Percentiles rank a stretch among this genome's conserved stretches.
phyloP scores from a whole-genome alignment of 1,140 invertebrate genomes.

The Triops longicaudatus region DNA sequence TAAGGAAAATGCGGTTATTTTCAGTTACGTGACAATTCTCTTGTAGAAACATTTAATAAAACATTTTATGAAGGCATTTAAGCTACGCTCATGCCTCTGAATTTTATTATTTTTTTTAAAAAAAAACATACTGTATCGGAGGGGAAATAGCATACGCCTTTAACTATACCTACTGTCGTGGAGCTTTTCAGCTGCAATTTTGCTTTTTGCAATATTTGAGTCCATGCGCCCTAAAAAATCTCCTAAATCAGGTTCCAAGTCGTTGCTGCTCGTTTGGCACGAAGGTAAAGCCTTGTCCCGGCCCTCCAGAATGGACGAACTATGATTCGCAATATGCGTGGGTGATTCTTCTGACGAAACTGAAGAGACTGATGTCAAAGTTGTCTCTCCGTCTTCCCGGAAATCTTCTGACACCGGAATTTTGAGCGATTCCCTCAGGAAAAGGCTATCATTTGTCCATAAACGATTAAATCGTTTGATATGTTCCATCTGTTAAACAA shows the following conservation, averaged over 20 bases:
- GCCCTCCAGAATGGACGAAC: neutral
- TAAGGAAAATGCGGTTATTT: neutral
- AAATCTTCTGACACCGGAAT: constrained; percentile 55
- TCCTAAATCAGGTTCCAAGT: neutral
- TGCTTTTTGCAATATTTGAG: neutral
- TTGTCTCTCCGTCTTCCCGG: neutral
- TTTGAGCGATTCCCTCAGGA: constrained; percentile 67
- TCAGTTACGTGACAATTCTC: too few relatives aligned
- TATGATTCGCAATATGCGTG: neutral
- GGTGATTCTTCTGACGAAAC: neutral
- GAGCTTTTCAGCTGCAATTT: neutral
- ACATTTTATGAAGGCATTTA: too few relatives aligned
- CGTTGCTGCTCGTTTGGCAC: neutral
- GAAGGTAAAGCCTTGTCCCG: neutral
- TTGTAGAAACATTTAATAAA: neutral
- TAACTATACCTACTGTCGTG: neutral
- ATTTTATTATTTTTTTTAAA: too few relatives aligned
- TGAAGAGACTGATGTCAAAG: neutral
- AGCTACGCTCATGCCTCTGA: too few relatives aligned
- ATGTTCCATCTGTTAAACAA: constrained; percentile 65
- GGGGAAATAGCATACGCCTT: neutral
- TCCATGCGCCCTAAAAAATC: neutral
- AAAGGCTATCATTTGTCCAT: constrained; percentile 81
- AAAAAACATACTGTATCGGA: too few relatives aligned
- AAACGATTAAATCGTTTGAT: constrained; percentile 76